Percentiles rank a stretch among this genome's conserved stretches.
Conservation (phyloP, 1,140 invertebrate species). For the Drosophila oshimai region DNA sequence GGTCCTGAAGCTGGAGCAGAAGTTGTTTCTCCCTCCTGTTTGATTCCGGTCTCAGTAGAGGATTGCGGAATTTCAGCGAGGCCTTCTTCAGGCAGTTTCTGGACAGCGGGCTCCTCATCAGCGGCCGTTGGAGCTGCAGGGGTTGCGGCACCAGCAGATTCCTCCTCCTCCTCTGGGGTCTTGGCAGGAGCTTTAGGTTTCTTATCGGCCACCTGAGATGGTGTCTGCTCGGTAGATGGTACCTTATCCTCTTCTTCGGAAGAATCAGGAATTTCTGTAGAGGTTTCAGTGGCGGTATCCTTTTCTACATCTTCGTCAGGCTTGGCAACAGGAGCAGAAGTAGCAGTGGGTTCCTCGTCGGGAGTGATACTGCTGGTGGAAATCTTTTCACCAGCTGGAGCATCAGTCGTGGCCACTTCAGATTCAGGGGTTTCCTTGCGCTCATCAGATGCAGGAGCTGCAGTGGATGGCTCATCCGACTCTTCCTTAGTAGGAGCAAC, state of each 20-base stretch:
- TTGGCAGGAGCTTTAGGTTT: constrained; percentile 2
- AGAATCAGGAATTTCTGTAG: constrained; percentile 9
- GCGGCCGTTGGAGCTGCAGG: background rate
- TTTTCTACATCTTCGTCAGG: constrained; percentile 28
- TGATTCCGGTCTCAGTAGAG: constrained; percentile 18
- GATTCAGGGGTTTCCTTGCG: constrained; percentile 25
- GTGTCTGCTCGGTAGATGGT: constrained; percentile 9
- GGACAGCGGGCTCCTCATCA: background rate
- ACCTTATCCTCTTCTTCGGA: constrained; percentile 17
- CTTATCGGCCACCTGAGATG: background rate
- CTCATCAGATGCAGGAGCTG: constrained; percentile 19
- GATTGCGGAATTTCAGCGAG: constrained; percentile 1
- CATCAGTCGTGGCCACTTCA: constrained; percentile 28
- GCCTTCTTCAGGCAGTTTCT: constrained; percentile 8
- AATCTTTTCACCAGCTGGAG: constrained; percentile 17
- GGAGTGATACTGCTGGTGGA: constrained; percentile 5
- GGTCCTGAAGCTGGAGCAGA: constrained; percentile 9
- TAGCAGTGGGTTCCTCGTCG: constrained; percentile 16
- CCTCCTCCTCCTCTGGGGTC: background rate
- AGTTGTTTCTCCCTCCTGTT: constrained; percentile 4
- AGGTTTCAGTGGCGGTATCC: background rate
- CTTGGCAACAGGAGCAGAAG: constrained; percentile 31
- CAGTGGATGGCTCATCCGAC: constrained; percentile 11
- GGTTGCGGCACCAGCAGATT: background rate
- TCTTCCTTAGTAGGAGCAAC: constrained; percentile 12